Evolutionary conservation across 2,797 vertebrate genomes (phyloP), one percentile per base, ranked within the genome.

Genomic region (Coranthus polyacanthus): DNA sequence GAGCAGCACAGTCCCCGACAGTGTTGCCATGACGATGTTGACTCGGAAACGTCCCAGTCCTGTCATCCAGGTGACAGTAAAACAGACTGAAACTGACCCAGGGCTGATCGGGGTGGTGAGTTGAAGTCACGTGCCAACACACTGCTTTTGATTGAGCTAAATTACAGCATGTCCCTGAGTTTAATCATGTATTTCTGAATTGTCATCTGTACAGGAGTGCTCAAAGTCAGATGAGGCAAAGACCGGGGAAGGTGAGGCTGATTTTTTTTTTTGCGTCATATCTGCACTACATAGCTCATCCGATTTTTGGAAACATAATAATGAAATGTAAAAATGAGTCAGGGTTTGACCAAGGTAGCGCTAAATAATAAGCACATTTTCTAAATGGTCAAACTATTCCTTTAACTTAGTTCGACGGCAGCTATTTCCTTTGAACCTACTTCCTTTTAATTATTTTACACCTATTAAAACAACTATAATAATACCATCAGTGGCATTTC

Each of bases 11-110:
- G 90, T 88, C 7, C 88, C 87, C 1, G 92, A 94, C 76, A 91
- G 68, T 0, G 83, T 92, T 88, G 92, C 92, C 61, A 86, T 95
- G 58, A 85, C 92, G 38, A 95, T 94, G 53, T 36, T 91, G 82
- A 92, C 74, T 42, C 86, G 57, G 18, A 94, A 92, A 76, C 89
- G 88, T 55, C 89, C 92, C 20, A 96, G 95, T 45, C 94, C 95
- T 6, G 94, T 97, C 29, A 93, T 96, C 79, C 94, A 89, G 37
- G 94, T 95, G 86, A 96, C 94, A 36, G 94, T 96, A 44, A 93
- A 94, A 69, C 94, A 90, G 66, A 96, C 93, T 12, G 93, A 95
- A 81, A 84, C 89, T 0, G 88, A 90, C 78, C 90, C 88, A 2
- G 94, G 93, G 38, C 79, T 94, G 41, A 94, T 94, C n/a, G 94